These are phyloP conservation scores for Cyphomyrmex costatus DNA, from an alignment of 1,140 invertebrate species.

Conservation along the genomic window DNA sequence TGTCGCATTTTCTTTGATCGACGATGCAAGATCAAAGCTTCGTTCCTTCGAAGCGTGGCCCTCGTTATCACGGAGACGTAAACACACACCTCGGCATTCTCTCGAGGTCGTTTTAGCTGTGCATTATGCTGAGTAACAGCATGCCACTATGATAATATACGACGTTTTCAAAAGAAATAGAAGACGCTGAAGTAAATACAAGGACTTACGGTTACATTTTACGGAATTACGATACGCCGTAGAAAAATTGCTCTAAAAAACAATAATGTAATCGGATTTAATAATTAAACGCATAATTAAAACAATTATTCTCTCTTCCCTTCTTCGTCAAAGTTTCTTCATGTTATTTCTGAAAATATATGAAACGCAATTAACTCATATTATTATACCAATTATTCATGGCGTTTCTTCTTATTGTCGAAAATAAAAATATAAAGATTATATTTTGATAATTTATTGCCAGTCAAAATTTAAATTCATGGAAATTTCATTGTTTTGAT, in stretches of 20 bases:
- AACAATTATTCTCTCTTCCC: neutral
- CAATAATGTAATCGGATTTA: neutral
- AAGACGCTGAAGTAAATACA: neutral
- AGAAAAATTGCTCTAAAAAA: neutral
- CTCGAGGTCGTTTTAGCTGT: constrained; percentile 37
- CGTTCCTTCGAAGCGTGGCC: constrained; percentile 28
- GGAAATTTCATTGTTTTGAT: constrained; percentile 9
- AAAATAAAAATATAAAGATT: neutral
- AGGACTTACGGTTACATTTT: constrained; percentile 11
- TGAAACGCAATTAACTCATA: neutral
- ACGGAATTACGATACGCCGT: neutral
- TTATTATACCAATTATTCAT: neutral
- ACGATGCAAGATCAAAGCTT: constrained; percentile 58
- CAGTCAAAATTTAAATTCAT: neutral
- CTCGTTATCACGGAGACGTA: constrained; percentile 49
- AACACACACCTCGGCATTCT: constrained; percentile 38
- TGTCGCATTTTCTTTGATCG: constrained; percentile 51
- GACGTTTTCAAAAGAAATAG: neutral
- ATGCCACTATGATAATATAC: constrained; percentile 25
- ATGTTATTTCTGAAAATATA: neutral
- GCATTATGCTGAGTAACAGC: constrained; percentile 40
- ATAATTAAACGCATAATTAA: neutral
- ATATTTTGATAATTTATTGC: neutral
- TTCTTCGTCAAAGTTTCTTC: neutral
- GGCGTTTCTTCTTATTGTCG: too few species aligned